Base-by-base conservation (phyloP, 2,888 invertebrate species). In the Orthosia gothica region DNA sequence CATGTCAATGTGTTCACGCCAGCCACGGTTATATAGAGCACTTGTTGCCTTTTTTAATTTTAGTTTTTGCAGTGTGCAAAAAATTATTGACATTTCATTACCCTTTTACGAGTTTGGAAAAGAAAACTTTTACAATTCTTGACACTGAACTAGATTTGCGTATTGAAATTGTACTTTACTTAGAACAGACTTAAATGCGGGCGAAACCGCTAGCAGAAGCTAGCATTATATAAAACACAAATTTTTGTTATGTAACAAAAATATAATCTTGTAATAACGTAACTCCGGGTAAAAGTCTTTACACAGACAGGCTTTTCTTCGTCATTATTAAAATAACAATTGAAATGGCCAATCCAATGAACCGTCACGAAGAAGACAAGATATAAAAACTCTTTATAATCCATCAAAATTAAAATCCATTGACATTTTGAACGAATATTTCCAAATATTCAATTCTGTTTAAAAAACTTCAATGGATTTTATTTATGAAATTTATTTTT, bases 321-420 rank as follows among this genome's bases (percentile, higher is more conserved):
- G 7, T 49, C 47, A 52, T 20, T 52, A 16, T 32, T 26, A 62
- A 52, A 57, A 81, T 61, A 55, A 74, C 23, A 62, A 40, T 55
- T 61, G 32, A 52, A 62, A 23, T 62, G 13, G 57, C 61, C 61
- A 32, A 52, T 32, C 32, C 1, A n/a, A 47, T 49, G 32, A 81
- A 57, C 52, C 45, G n/a, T 47, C 32, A 16, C 16, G 7, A 54
- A 66, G 70, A 9, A 64, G 70, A 50, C 57, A 82, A 66, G 59
- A 57, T 20, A 65, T 78, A 65, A 72, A 79, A 82, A 67, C 2
- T 16, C 15, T 54, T 59, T 23, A 54, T 47, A 65, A 72, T 72
- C 52, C 58, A 69, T 72, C 64, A 58, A 66, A 23, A 52, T 73
- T 66, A 82, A 82, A 70, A 49, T 66, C 13, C 13, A 59, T 67